These are phyloP conservation scores for Cheilosia pagana DNA, from an alignment of 2,888 invertebrate species.

Conservation along the genomic window DNA sequence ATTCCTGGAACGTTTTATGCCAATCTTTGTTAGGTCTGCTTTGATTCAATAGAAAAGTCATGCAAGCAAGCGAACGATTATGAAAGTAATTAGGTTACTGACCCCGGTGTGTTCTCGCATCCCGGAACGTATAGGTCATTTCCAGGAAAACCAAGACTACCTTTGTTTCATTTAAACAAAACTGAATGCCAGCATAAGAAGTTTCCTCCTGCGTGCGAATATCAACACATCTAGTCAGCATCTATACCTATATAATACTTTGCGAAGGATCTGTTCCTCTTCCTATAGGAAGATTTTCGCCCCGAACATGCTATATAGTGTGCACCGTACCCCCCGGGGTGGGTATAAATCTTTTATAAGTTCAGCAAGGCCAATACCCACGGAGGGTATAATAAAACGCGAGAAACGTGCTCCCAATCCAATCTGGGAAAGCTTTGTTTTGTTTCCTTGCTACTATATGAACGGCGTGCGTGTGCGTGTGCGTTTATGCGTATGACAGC, in stretches of 20 bases:
- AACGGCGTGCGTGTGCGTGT: neutral
- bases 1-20: too few relatives aligned
- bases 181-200: too few relatives aligned
- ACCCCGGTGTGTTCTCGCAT: too few relatives aligned
- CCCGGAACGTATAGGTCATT: too few relatives aligned
- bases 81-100: too few relatives aligned
- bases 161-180: too few relatives aligned
- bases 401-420: slow-evolving; percentile 55
- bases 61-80: too few relatives aligned
- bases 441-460: slow-evolving; percentile 8
- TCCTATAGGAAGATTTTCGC: slow-evolving; percentile 2
- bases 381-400: slow-evolving; percentile 36
- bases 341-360: slow-evolving; percentile 36
- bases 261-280: slow-evolving; percentile 9
- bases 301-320: slow-evolving; percentile 27
- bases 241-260: neutral
- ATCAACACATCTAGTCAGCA: too few relatives aligned
- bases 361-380: slow-evolving; percentile 18
- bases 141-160: too few relatives aligned
- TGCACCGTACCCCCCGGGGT: slow-evolving; percentile 7
- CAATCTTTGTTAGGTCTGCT: too few relatives aligned
- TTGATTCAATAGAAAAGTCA: too few relatives aligned
- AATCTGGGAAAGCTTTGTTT: slow-evolving; percentile 47
- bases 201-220: too few relatives aligned
- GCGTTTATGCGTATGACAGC: neutral